A percentile compares a stretch with the other conserved stretches of the same genome.
phyloP scores from a whole-genome alignment of 2,113 vertebrate species.

The Argyrosomus japonicus region DNA sequence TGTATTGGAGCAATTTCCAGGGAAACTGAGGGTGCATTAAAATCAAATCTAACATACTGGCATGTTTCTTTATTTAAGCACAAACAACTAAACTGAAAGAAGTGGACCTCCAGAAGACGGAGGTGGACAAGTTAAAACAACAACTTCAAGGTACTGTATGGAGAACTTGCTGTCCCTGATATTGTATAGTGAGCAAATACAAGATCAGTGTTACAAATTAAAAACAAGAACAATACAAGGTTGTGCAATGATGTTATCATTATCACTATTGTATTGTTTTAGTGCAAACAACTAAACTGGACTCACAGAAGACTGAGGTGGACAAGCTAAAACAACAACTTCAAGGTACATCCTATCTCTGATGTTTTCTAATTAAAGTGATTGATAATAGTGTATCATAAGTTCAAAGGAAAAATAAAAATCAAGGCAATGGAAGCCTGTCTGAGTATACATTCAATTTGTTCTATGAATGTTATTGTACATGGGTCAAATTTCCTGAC shows the following conservation, averaged over 20 bases:
- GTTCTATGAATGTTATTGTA: too few species aligned
- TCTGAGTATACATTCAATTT: too few species aligned
- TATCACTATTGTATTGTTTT: background rate
- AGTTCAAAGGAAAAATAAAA: too few species aligned
- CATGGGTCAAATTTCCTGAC: background rate
- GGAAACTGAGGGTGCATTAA: too few species aligned
- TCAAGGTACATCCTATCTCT: constrained; percentile 13
- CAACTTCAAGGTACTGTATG: constrained; percentile 38
- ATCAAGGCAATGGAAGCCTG: too few species aligned
- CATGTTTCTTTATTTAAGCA: background rate
- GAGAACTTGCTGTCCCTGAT: too few species aligned
- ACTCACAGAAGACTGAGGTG: constrained; percentile 31
- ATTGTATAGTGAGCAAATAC: background rate
- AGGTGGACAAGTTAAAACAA: constrained; percentile 28
- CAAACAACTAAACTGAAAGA: constrained; percentile 17
- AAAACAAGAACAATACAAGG: background rate
- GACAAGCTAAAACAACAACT: constrained; percentile 41
- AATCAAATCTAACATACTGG: too few species aligned
- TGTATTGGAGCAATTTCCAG: too few species aligned
- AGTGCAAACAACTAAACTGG: constrained; percentile 33
- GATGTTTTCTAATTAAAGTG: background rate
- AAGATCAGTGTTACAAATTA: too few species aligned
- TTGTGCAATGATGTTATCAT: too few species aligned
- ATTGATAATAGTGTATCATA: too few species aligned
- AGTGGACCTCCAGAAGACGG: constrained; percentile 31